Conservation (phyloP, 2,797 vertebrate species). For the Cacajao melanocephalus region DNA sequence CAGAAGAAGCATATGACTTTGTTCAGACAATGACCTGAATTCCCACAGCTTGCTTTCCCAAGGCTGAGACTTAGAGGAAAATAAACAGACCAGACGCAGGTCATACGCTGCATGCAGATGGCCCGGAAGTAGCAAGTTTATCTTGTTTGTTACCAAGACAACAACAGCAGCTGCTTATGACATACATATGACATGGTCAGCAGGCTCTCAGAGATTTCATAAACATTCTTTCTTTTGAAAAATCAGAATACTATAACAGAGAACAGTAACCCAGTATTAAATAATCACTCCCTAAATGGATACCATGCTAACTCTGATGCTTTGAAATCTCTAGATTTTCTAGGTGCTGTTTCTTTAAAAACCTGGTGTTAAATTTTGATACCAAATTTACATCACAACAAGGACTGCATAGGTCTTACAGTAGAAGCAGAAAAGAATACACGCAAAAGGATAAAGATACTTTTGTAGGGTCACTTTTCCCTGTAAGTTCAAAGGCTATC, state of each 20-base stretch:
- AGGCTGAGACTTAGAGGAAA: constrained; percentile 8
- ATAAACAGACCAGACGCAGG: constrained; percentile 30
- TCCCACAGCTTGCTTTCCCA: constrained; percentile 12
- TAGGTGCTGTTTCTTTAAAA: constrained; percentile 40
- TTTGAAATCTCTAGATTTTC: constrained; percentile 16
- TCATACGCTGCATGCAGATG: constrained; percentile 42
- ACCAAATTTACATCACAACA: neutral
- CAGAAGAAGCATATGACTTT: neutral
- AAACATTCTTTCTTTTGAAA: constrained; percentile 39
- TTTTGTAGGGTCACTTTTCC: neutral
- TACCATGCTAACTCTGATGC: neutral
- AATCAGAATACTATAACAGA: neutral
- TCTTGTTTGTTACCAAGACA: constrained; percentile 68
- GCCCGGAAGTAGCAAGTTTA: constrained; percentile 60
- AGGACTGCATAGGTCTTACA: neutral
- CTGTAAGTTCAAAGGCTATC: neutral
- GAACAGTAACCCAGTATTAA: neutral
- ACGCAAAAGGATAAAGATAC: neutral
- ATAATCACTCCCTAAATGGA: neutral
- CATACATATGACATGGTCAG: neutral
- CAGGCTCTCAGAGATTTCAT: constrained; percentile 26
- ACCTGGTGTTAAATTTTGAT: neutral
- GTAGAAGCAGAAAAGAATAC: neutral
- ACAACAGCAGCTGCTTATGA: constrained; percentile 51
- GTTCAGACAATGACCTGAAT: neutral